Evolutionary conservation across 2,113 vertebrate species (phyloP).

Genomic region (Oreochromis tanganicae): DNA sequence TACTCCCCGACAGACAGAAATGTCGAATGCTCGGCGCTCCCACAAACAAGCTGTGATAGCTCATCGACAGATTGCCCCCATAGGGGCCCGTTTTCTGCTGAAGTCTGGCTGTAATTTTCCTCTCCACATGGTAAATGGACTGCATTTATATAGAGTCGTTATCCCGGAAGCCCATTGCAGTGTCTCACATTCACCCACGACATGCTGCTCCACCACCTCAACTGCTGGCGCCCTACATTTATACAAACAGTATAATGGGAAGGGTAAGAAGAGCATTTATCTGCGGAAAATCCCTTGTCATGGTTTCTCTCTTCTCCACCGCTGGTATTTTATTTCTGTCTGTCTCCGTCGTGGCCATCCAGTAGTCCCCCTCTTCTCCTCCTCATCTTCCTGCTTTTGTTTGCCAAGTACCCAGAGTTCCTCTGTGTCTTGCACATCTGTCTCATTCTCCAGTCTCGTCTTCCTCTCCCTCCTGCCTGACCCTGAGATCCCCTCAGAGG

Average conservation of each 20-base stretch:
- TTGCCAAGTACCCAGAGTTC: slow-evolving; percentile 42
- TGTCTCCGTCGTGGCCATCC: neutral
- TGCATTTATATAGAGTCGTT: slow-evolving; percentile 20
- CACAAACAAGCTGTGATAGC: neutral
- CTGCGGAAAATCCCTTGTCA: neutral
- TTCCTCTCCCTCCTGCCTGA: slow-evolving; percentile 20
- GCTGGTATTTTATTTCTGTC: slow-evolving; percentile 28
- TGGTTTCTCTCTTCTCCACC: neutral
- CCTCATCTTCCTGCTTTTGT: slow-evolving; percentile 64
- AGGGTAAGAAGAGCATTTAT: neutral
- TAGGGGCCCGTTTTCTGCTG: neutral
- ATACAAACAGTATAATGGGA: neutral
- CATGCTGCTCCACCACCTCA: neutral
- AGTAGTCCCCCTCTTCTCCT: neutral
- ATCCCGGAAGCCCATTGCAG: neutral
- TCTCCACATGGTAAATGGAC: slow-evolving; percentile 25
- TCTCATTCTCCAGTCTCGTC: slow-evolving; percentile 25
- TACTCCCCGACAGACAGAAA: neutral
- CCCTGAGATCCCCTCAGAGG: neutral
- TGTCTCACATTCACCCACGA: neutral
- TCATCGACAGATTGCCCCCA: neutral
- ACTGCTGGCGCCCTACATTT: neutral
- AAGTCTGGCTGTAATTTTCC: slow-evolving; percentile 14
- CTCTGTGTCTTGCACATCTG: slow-evolving; percentile 35
- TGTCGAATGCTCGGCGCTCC: neutral